Base-by-base conservation (phyloP, 2,888 invertebrate species). In the Acanthosepion lycidas region DNA sequence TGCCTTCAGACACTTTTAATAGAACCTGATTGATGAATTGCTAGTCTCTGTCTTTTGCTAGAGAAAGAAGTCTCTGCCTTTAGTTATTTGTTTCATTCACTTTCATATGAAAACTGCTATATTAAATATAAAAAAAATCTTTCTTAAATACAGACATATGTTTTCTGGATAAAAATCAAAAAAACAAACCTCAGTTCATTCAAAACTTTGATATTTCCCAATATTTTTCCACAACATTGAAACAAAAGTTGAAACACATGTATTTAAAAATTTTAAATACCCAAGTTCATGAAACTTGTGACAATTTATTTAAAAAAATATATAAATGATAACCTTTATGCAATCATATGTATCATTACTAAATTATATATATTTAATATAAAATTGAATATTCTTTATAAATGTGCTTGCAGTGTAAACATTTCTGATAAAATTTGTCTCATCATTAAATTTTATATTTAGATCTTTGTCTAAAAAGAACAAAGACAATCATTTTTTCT, bases 1-100 rank as follows among this genome's bases (percentile, higher is more conserved):
- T 78, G n/a, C 6, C 78, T 78, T 28, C 78, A 78, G 78, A 78
- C 28, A 26, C 78, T 78, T 78, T 78, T 78, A 78, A 78, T 78
- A 78, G 78, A 26, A 78, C 28, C 78, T 78, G 78, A 78, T 78
- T 78, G 78, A 78, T 28, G 78, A 78, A 78, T 78, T 78, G 78
- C 78, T 78, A 78, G 28, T 78, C 78, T 78, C 78, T 1, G 78
- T 78, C 78, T 78, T 28, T 12, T 78, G 28, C 28, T 78, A n/a
- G n/a, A 78, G 78, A 78, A 78, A 78, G 78, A 28, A 78, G 78
- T 78, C 78, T 28, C 78, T 78, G 78, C 78, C 78, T 78, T 78
- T 28, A 78, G 78, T 78, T 78, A 78, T 78, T 78, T 78, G 78
- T 78, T n/a, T 78, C 78, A 28, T 78, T 78, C 78, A 78, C 28